Evolutionary conservation across 2,888 invertebrate genomes (phyloP).

Genomic region (Plagiodera versicolora): DNA sequence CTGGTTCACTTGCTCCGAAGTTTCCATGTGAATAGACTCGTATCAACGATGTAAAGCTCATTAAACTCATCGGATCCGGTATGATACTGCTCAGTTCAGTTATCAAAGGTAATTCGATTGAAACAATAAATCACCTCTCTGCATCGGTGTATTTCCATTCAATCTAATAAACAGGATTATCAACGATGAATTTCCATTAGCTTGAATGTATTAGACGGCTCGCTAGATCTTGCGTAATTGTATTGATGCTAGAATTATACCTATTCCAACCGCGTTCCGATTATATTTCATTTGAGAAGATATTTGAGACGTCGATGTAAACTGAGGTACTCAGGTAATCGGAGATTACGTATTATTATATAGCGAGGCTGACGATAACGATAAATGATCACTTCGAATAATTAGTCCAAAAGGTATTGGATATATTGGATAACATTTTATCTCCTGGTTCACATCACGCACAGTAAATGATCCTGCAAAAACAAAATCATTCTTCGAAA

Average conservation of each 20-base stretch:
- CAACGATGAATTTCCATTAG: slow-evolving; percentile 17
- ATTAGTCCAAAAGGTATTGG: no score
- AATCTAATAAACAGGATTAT: slow-evolving; percentile 17
- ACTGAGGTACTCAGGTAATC: no score
- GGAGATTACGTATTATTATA: no score
- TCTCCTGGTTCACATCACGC: no score
- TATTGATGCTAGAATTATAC: slow-evolving; percentile 12
- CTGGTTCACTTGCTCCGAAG: neutral
- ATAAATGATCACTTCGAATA: no score
- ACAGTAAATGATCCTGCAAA: no score
- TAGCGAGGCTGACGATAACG: no score
- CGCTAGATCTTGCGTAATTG: slow-evolving; percentile 14
- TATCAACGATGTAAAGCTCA: slow-evolving; percentile 2
- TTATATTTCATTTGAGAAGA: neutral
- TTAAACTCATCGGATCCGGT: neutral
- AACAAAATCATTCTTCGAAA: no score
- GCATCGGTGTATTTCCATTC: neutral
- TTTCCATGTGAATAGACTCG: neutral
- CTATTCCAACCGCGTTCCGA: neutral
- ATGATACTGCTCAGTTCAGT: neutral
- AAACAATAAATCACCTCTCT: slow-evolving; percentile 16
- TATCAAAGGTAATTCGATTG: slow-evolving; percentile 19
- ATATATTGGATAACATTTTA: no score
- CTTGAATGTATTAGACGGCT: slow-evolving; percentile 13
- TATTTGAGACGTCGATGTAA: neutral